Conservation (phyloP, 2,888 invertebrate species). For the Perithous albicinctus region DNA sequence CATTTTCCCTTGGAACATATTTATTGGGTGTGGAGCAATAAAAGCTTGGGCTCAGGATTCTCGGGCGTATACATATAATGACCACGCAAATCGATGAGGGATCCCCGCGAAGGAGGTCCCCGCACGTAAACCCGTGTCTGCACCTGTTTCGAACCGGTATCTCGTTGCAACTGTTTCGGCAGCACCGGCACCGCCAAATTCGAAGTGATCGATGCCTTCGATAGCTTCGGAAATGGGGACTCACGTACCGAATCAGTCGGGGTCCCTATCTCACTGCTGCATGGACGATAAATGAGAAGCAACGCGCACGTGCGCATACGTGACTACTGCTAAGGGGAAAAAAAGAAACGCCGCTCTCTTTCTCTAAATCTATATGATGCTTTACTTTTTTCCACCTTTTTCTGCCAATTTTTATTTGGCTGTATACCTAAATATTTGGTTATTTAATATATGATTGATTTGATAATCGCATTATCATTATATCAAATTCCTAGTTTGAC, state of each 20-base stretch:
- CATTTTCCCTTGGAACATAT: slow-evolving; percentile 11
- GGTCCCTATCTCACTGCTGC: slow-evolving; percentile 17
- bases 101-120: slow-evolving; percentile 34
- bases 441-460: not conserved
- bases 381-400: too few relatives aligned
- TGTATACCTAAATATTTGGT: slow-evolving; percentile 1
- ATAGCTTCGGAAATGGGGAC: slow-evolving; percentile 66
- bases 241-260: slow-evolving; percentile 58
- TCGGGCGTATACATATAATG: slow-evolving; percentile 28
- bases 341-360: slow-evolving; percentile 18
- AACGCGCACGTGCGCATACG: slow-evolving; percentile 50
- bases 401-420: too few relatives aligned
- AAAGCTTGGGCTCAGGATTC: slow-evolving; percentile 25
- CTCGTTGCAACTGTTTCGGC: slow-evolving; percentile 57
- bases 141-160: slow-evolving; percentile 53
- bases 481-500: not conserved
- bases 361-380: not conserved
- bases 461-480: slow-evolving; percentile 12
- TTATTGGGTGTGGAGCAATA: slow-evolving; percentile 58
- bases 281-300: slow-evolving; percentile 10
- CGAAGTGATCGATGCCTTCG: slow-evolving; percentile 65
- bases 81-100: slow-evolving; percentile 54
- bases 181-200: slow-evolving; percentile 41
- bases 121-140: slow-evolving; percentile 42
- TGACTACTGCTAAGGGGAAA: slow-evolving; percentile 39